Base-by-base conservation (phyloP, 1,140 invertebrate genomes). In the Eriosoma lanigerum region DNA sequence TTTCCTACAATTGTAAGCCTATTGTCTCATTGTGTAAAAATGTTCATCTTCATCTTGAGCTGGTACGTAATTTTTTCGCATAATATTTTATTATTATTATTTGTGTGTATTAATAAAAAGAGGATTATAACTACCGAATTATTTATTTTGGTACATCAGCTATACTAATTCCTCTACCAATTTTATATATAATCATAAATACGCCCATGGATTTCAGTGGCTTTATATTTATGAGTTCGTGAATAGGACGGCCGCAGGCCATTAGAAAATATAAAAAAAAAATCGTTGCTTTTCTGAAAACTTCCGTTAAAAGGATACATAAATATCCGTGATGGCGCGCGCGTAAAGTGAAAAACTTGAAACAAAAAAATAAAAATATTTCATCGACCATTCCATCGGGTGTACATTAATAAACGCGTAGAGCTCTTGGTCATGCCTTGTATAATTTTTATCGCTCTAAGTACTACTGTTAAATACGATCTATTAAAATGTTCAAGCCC, bases 301-400 rank as follows among this genome's bases (percentile, higher is more conserved):
- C 10, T 19, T n/a, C 38, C 21, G 21, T 48, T 68, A 68, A 68
- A 68, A 68, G 44, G 21, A 21, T 48, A 46, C 44, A 68, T 66
- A 68, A 68, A 68, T 38, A 38, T 68, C 44, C 38, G 13, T 15
- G 6, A 48, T 44, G 19, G n/a, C 64, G 32, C 12, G 46, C 21
- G 15, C 15, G 44, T 46, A 21, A 6, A 68, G 44, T 68, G 44
- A 68, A 68, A 68, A 68, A 68, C 21, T 68, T 48, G 10, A 6
- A 38, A 29, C n/a, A 38, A 64, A 46, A 68, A 24, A 58, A 58
- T 48, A 38, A 38, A 38, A 38, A 38, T 38, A 38, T 38, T 38
- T 38, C 32, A 38, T 38, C 32, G 32, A n/a, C 32, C 32, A 8
- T 38, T 38, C 8, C 32, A 8, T 3, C 32, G 32, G 32, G 3